Evolutionary conservation across 1,140 invertebrate species (phyloP).

Genomic region (Chrysopa pallens): DNA sequence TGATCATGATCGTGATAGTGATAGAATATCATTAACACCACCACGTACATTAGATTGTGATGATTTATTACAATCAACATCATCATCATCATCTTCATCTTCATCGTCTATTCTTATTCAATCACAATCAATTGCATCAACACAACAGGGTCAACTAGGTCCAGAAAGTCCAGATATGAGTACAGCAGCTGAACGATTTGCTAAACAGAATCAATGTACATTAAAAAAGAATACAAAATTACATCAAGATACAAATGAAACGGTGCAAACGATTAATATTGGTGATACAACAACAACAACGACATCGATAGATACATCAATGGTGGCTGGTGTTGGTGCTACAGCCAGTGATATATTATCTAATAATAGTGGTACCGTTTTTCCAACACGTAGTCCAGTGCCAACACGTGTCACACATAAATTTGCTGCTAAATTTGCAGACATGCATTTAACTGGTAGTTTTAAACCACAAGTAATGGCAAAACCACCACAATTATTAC

Average conservation of each 20-base stretch:
- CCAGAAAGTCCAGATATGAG: constrained; percentile 49
- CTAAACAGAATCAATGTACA: constrained; percentile 64
- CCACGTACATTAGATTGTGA: not conserved
- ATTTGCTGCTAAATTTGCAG: constrained; percentile 36
- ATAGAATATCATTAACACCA: too few relatives aligned
- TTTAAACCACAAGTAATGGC: constrained; percentile 8
- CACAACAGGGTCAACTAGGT: constrained; percentile 15
- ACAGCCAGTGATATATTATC: not conserved
- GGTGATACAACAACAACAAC: not conserved
- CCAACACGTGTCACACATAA: constrained; percentile 34
- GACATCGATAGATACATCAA: constrained; percentile 2
- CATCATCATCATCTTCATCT: not conserved
- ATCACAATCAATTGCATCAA: too few relatives aligned
- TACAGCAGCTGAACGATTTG: constrained; percentile 53
- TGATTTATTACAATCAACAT: too few relatives aligned
- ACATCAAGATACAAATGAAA: constrained; percentile 14
- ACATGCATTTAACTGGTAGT: constrained; percentile 33
- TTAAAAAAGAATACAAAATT: constrained; percentile 55
- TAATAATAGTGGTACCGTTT: constrained; percentile 1
- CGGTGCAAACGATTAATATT: constrained; percentile 6
- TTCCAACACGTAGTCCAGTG: constrained; percentile 22
- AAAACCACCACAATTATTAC: not conserved
- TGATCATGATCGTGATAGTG: too few relatives aligned
- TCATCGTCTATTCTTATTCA: too few relatives aligned
- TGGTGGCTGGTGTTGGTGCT: constrained; percentile 8